Base-by-base conservation (phyloP, 2,888 invertebrate genomes). In the Thymelicus acteon region DNA sequence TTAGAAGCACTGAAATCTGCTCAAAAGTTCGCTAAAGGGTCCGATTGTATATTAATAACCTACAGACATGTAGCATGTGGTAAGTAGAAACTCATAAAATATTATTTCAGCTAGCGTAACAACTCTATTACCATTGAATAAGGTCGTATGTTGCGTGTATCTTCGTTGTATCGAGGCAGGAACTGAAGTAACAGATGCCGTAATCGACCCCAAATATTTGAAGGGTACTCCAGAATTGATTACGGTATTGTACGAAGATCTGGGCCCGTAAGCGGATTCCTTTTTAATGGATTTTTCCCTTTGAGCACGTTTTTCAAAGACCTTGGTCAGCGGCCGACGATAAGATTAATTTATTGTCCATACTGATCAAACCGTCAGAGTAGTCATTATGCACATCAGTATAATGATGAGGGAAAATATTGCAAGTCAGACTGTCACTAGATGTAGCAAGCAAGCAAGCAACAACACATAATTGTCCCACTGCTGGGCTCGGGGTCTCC, bases 181-280 rank as follows among this genome's bases (percentile, higher is more conserved):
- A 77, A 76, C 73, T 78, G 79, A 78, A 79, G 85, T 80, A 87
- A 89, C 92, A 92, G 91, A 91, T 92, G 91, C 89, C 82, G 83
- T 85, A 88, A 87, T 87, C 87, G 85, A 85, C 85, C 85, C 85
- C 82, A 85, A 83, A 84, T 82, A 85, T 86, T 88, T 85, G 87
- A 86, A 86, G 87, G 86, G 87, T 85, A 87, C 90, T 91, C 79
- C 81, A 85, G 82, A 90, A 89, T 86, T 90, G 90, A 91, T 92
- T 92, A 90, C 85, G 83, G 78, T 74, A 79, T 86, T 85, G 87
- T 88, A 82, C 80, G 77, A 77, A 77, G 81, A 75, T 85, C 84
- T 63, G 63, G 63, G 54, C 54, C 48, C 84, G 79, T 88, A 91
- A 91, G 92, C 87, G 88, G 91, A 91, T 91, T 91, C 86, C 83